Evolutionary conservation across 2,888 invertebrate species (phyloP), one percentile per base, ranked within the genome.

Genomic region (Aphidoletes aphidimyza): DNA sequence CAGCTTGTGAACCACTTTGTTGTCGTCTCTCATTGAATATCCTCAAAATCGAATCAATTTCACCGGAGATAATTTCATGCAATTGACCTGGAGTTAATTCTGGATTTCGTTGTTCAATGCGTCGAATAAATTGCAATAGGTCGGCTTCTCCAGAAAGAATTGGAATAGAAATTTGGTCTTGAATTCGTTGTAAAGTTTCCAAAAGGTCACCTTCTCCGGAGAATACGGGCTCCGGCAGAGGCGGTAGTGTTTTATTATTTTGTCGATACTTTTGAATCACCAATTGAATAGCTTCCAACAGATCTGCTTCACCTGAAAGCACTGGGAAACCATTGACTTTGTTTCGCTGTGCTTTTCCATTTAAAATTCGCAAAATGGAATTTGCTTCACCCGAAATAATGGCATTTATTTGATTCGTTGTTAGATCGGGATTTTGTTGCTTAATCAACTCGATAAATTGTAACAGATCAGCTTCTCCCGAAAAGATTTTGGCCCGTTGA

Each of bases 401-500:
- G 6, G 22, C 22, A 22, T 6, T 9, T 22, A 54, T 3, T 54
- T 54, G 54, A 3, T 54, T 22, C 9, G 3, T n/a, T 22, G 54
- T 54, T 22, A 54, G 22, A 54, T 54, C 54, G 2, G 54, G 54
- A 54, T 54, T 54, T 22, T 22, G 1, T 37, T 37, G 36, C 14
- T n/a, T 22, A 34, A 78, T 78, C 34, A 9, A 2, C 22, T 37
- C 34, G 34, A 78, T 78, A n/a, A 78, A 78, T n/a, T 17, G 3
- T n/a, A 78, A 1, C 5, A 37, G 36, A 14, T 78, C 36, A 8
- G 34, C 78, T 78, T 78, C 78, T 3, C 78, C 78, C 1, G 78
- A 78, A 78, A 78, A 78, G 14, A 78, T n/a, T n/a, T 78, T 34
- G 78, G 34, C n/a, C n/a, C n/a, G n/a, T n/a, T n/a, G 22, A 54